Evolutionary conservation across 1,140 invertebrate genomes (phyloP).

Genomic region (Lethocerus indicus): DNA sequence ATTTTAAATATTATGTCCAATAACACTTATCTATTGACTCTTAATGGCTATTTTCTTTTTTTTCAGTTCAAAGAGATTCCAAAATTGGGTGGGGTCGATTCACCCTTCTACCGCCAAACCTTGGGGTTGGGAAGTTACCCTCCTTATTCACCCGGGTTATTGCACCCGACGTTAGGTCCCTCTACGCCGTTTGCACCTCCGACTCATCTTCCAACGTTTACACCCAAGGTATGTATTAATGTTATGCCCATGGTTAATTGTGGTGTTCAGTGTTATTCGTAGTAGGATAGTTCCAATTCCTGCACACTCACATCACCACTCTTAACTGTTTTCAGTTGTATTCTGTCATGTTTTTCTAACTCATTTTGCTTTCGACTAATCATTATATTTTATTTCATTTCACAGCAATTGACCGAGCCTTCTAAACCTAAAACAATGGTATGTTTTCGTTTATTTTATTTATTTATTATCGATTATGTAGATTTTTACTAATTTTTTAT

Average conservation of each 20-base stretch:
- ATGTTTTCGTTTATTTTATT: slow-evolving; percentile 22
- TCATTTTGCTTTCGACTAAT: slow-evolving; percentile 7
- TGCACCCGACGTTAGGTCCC: slow-evolving; percentile 53
- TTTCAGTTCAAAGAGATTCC: slow-evolving; percentile 75
- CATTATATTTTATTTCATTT: slow-evolving; percentile 18
- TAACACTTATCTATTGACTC: no score
- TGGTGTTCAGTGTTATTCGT: no score
- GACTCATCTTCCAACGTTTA: slow-evolving; percentile 60
- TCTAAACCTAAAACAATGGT: slow-evolving; percentile 36
- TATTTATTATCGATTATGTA: slow-evolving; percentile 13
- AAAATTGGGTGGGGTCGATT: slow-evolving; percentile 59
- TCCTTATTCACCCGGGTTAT: slow-evolving; percentile 58
- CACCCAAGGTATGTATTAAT: slow-evolving; percentile 92
- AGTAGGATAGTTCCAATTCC: no score
- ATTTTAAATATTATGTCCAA: background rate
- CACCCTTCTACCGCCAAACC: slow-evolving; percentile 54
- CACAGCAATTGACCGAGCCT: slow-evolving; percentile 24
- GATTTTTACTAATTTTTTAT: slow-evolving; percentile 2
- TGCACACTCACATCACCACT: no score
- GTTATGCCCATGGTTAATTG: no score
- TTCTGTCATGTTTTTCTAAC: no score
- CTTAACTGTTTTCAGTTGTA: no score
- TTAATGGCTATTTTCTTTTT: slow-evolving; percentile 14
- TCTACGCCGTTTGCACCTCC: slow-evolving; percentile 61
- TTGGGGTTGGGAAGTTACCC: slow-evolving; percentile 58